Conservation (phyloP, 2,113 vertebrate genomes). For the Lipophrys pholis region DNA sequence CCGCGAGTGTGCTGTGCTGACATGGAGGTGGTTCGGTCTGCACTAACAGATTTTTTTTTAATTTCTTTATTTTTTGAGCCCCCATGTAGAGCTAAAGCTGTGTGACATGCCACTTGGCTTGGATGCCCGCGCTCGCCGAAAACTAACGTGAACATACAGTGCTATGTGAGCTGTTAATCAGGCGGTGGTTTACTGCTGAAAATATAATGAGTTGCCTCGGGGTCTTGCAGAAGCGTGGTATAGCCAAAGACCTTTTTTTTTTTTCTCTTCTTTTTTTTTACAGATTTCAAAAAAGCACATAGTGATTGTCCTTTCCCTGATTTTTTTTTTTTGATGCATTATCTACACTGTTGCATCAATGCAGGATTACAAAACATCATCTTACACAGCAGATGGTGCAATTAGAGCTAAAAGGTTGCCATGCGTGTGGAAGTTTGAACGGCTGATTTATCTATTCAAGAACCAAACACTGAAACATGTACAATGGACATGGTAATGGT, state of each 20-base stretch:
- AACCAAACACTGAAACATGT: constrained; percentile 4
- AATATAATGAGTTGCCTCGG: constrained; percentile 39
- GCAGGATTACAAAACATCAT: constrained; percentile 46
- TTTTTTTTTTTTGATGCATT: constrained; percentile 34
- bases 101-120: constrained; percentile 30
- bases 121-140: constrained; percentile 10
- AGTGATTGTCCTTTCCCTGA: constrained; percentile 10
- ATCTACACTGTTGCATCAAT: not conserved
- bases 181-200: constrained; percentile 20
- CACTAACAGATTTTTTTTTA: constrained; percentile 40
- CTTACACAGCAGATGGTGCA: constrained; percentile 52
- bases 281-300: constrained; percentile 23
- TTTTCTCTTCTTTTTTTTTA: not conserved
- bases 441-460: constrained; percentile 11
- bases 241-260: constrained; percentile 24
- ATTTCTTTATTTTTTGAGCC: constrained; percentile 9
- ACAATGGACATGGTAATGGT: not conserved
- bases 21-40: constrained; percentile 31
- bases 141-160: constrained; percentile 4
- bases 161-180: constrained; percentile 34
- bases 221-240: constrained; percentile 28
- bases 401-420: constrained; percentile 49
- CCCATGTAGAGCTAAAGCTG: constrained; percentile 27
- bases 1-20: constrained; percentile 34
- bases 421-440: constrained; percentile 16